These are phyloP conservation scores for Struthio camelus DNA, from an alignment of 2,113 vertebrate species.

Conservation along the genomic window DNA sequence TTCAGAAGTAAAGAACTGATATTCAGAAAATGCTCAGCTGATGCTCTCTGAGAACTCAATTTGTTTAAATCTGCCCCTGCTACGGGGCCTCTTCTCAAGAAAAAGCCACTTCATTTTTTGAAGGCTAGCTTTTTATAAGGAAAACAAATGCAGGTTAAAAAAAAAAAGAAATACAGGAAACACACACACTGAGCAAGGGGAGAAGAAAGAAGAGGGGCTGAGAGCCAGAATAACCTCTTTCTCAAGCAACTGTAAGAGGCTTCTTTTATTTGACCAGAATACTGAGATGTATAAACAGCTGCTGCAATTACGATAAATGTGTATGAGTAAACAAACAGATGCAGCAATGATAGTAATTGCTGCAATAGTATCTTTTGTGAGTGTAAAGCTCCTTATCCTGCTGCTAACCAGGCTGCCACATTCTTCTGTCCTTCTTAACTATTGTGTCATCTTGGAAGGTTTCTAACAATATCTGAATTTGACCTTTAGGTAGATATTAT, in stretches of 20 bases:
- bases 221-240: neutral
- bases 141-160: neutral
- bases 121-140: neutral
- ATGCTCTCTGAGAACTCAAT: neutral
- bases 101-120: neutral
- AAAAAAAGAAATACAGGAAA: neutral
- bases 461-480: neutral
- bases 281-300: neutral
- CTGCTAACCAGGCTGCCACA: neutral
- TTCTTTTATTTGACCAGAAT: neutral
- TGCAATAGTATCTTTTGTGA: neutral
- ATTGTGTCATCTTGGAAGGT: neutral
- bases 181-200: neutral
- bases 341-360: neutral
- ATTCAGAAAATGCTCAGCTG: neutral
- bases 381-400: neutral
- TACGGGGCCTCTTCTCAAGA: neutral
- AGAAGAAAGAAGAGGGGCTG: neutral
- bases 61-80: neutral
- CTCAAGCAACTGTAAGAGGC: neutral
- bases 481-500: neutral
- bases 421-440: neutral
- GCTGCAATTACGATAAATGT: neutral
- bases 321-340: neutral
- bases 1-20: neutral